phyloP scores from a whole-genome alignment of 2,113 vertebrate species.

The Hydrolagus affinis region DNA sequence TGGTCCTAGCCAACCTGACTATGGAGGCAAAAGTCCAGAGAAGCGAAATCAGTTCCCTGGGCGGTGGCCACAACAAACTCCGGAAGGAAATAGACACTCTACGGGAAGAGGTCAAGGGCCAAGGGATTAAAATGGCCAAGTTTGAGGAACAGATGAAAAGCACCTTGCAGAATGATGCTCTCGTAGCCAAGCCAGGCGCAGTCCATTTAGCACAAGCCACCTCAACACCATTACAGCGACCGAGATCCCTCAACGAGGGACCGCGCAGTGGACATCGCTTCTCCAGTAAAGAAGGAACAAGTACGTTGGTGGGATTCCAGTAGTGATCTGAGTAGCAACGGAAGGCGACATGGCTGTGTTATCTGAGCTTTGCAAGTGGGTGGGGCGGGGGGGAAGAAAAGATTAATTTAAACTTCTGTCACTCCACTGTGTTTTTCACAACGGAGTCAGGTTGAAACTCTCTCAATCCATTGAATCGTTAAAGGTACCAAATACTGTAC shows the following conservation, averaged over 20 bases:
- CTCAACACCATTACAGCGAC: background rate
- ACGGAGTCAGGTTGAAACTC: no score
- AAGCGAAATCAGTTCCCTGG: slow-evolving; percentile 40
- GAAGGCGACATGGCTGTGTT: background rate
- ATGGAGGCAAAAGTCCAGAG: slow-evolving; percentile 42
- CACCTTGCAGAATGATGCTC: background rate
- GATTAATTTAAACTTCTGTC: background rate
- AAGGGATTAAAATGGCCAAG: slow-evolving; percentile 40
- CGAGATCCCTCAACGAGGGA: slow-evolving; percentile 10
- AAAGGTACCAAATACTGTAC: no score
- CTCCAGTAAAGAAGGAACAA: background rate
- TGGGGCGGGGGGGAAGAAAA: no score
- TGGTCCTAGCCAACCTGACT: slow-evolving; percentile 40
- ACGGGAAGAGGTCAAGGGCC: slow-evolving; percentile 36
- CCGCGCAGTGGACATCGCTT: background rate
- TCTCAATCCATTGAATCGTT: no score
- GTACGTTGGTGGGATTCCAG: background rate
- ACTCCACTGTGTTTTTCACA: background rate
- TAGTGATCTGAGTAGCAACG: background rate
- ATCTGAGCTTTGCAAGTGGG: background rate
- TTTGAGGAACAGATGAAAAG: slow-evolving; percentile 37
- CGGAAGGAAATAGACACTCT: slow-evolving; percentile 40
- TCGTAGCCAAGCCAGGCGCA: background rate
- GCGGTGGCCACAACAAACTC: slow-evolving; percentile 40
- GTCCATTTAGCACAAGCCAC: background rate